Evolutionary conservation across 2,797 vertebrate genomes (phyloP), one percentile per base, ranked within the genome.

Genomic region (Danio jaintianensis): DNA sequence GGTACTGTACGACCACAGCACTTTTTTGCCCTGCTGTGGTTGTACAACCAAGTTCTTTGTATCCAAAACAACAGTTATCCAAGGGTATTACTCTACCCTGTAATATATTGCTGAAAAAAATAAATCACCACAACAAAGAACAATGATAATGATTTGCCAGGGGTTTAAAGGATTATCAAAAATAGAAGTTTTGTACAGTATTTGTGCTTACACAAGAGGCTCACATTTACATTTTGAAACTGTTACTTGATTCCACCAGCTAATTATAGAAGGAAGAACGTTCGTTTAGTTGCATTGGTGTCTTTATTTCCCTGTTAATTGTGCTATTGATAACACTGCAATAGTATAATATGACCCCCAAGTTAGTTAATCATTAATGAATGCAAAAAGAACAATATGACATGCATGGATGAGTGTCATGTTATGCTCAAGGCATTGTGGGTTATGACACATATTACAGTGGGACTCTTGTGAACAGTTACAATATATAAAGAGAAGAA

Each of bases 101-200:
- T 61, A 48, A 61, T 74, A 36, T 38, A 48, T 10, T 18, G 20
- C 12, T 73, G 42, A 59, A 16, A 58, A 45, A 55, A 38, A 56
- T 7, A 47, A 36, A 59, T 4, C 8, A 47, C 8, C 42, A 48
- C 7, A 69, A 52, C 71, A 74, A 48, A 74, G 56, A 74, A 48
- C 71, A 59, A 38, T 38, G 43, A 36, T 18, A 61, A 70, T 48
- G 15, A 38, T 74, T 61, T 74, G 20, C 22, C 43, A 61, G 56
- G 10, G 20, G 15, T 74, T 61, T 61, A 48, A 61, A 16, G 22
- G 56, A 48, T 74, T 18, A 48, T 61, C 56, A 8, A 13, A 74
- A 61, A 61, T 38, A 38, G 42, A 47, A 22, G 52, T 72, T 22
- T 45, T 72, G 12, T 55, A 16, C 22, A 56, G 38, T 1, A 2